phyloP scores from a whole-genome alignment of 2,888 invertebrate species.

The Eledona agricola region DNA sequence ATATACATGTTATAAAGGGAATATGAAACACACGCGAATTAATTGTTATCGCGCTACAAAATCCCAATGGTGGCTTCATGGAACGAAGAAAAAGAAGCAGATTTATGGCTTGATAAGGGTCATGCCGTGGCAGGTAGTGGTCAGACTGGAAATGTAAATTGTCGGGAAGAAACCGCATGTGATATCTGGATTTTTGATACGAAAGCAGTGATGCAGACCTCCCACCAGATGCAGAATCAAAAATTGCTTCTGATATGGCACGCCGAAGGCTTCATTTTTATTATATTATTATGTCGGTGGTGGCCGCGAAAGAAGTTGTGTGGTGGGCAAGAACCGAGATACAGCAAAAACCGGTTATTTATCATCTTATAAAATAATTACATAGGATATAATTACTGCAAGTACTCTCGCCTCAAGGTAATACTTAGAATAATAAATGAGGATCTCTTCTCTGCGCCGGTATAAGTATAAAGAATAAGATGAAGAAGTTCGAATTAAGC shows the following conservation, averaged over 20 bases:
- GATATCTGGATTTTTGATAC: too few relatives aligned
- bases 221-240: neutral
- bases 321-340: slow-evolving; percentile 9
- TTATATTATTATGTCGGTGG: slow-evolving; percentile 6
- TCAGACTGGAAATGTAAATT: slow-evolving; percentile 34
- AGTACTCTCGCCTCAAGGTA: slow-evolving; percentile 37
- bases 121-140: slow-evolving; percentile 26
- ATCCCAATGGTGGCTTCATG: slow-evolving; percentile 3
- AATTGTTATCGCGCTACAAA: too few relatives aligned
- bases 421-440: slow-evolving; percentile 38
- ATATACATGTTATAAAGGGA: too few relatives aligned
- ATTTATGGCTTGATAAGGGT: slow-evolving; percentile 26
- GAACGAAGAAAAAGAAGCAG: slow-evolving; percentile 17
- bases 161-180: slow-evolving; percentile 6
- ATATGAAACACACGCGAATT: too few relatives aligned
- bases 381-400: slow-evolving; percentile 37
- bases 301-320: slow-evolving; percentile 5
- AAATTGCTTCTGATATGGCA: slow-evolving; percentile 10
- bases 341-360: slow-evolving; percentile 36
- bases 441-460: slow-evolving; percentile 12
- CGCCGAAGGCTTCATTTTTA: slow-evolving; percentile 6
- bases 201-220: neutral
- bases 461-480: too few relatives aligned
- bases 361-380: slow-evolving; percentile 38
- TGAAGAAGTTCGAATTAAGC: too few relatives aligned